These are phyloP conservation scores for Mylabris sibirica DNA, from an alignment of 2,888 invertebrate genomes.

Conservation along the genomic window DNA sequence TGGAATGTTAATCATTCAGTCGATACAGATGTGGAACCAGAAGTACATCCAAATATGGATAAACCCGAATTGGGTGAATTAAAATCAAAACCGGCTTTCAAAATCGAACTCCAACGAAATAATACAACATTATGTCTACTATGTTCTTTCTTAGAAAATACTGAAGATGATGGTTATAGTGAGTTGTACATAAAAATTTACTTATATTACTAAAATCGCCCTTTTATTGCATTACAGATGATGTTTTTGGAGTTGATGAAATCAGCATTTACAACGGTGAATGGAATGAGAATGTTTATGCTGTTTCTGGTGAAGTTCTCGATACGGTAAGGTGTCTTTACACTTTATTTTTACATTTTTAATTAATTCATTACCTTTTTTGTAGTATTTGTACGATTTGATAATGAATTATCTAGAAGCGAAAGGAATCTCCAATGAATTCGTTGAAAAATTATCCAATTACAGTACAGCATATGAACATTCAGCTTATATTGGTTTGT, in stretches of 20 bases:
- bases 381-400: slow-evolving; percentile 91
- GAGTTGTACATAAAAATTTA: slow-evolving; percentile 46
- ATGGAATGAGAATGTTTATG: slow-evolving; percentile 85
- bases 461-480: slow-evolving; percentile 95
- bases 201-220: slow-evolving; percentile 15
- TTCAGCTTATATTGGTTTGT: slow-evolving; percentile 84
- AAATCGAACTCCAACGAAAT: slow-evolving; percentile 83
- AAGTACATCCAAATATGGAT: slow-evolving; percentile 68
- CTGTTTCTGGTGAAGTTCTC: slow-evolving; percentile 92
- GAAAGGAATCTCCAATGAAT: slow-evolving; percentile 92
- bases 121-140: slow-evolving; percentile 82
- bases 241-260: slow-evolving; percentile 93
- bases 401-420: slow-evolving; percentile 96
- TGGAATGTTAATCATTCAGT: slow-evolving; percentile 97
- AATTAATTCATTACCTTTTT: slow-evolving; percentile 51
- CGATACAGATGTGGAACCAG: slow-evolving; percentile 79
- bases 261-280: slow-evolving; percentile 88
- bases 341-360: not conserved
- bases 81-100: slow-evolving; percentile 91
- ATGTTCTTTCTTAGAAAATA: slow-evolving; percentile 78
- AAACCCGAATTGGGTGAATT: slow-evolving; percentile 83
- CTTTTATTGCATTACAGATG: slow-evolving; percentile 68
- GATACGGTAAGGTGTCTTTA: slow-evolving; percentile 79
- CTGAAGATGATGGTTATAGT: slow-evolving; percentile 78
- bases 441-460: slow-evolving; percentile 86